Base-by-base conservation (phyloP, 2,888 invertebrate genomes). In the Melanargia galathea region DNA sequence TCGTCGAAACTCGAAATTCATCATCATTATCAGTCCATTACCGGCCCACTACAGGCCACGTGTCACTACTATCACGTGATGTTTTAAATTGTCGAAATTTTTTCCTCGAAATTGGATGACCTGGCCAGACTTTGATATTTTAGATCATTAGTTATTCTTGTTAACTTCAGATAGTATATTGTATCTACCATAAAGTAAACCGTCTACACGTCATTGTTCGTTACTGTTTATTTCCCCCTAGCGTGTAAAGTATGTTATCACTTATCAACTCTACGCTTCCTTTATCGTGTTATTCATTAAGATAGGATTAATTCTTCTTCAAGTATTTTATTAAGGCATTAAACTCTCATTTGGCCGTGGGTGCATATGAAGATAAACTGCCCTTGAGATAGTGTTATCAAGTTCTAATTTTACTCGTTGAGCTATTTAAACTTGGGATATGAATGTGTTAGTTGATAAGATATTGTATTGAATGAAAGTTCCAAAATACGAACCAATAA, bases 311-410 rank as follows among this genome's bases (percentile, higher is more conserved):
- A 40, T 60, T 51, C 51, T 60, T 56, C 64, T 66, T 52, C 58
- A 57, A 60, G 62, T 66, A 60, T 48, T n/a, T 35, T 43, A 52
- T 52, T 57, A 46, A 48, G 40, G 10, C 48, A 58, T 54, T 63
- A 58, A 66, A 61, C 43, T 61, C 24, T 18, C 11, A 30, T 45
- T 30, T 20, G 40, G 46, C 56, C 48, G 60, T 64, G 55, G 64
- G 59, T 60, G 49, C 59, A 49, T 56, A 40, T 55, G 62, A 52
- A 63, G 65, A 55, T 52, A 55, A 58, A 66, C 49, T 64, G 56
- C 43, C 30, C 52, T 66, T 62, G 55, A 66, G 64, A 64, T 66
- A 60, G 38, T 22, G 51, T 62, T 62, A 66, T 66, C 52, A 38
- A 51, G 48, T 52, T 51, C 57, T 62, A 54, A 61, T 61, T 66